Percentiles rank a stretch among this genome's conserved stretches.
Evolutionary conservation across 2,113 vertebrate genomes (phyloP).

Genomic region (Catharus minimus): DNA sequence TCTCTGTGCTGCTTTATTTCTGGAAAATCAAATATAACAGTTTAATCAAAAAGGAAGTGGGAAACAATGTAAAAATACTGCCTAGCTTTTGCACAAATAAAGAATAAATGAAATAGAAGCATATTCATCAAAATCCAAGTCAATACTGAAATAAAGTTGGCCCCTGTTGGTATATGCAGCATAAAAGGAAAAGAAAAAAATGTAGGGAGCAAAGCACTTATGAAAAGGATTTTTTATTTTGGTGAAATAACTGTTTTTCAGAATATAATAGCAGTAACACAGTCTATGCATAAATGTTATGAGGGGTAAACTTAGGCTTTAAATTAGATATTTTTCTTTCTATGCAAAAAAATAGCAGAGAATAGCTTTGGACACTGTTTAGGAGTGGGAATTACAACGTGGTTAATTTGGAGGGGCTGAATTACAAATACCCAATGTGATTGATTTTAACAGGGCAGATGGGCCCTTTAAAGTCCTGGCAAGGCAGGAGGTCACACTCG

Average conservation of each 20-base stretch:
- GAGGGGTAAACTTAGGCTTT: neutral
- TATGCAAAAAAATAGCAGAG: neutral
- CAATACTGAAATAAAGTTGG: constrained; percentile 67
- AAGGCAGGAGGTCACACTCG: neutral
- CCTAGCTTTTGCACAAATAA: constrained; percentile 72
- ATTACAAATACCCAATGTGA: neutral
- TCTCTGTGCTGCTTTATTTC: constrained; percentile 63
- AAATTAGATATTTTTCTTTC: constrained; percentile 19
- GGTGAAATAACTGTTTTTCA: constrained; percentile 54
- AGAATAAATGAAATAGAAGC: constrained; percentile 70
- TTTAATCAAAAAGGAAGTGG: constrained; percentile 75
- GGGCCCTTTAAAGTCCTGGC: constrained; percentile 18
- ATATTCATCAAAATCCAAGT: constrained; percentile 74
- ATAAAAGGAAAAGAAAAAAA: constrained; percentile 49
- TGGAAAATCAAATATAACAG: constrained; percentile 74
- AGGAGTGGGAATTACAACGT: neutral
- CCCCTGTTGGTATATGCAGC: constrained; percentile 55
- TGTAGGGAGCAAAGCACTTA: neutral
- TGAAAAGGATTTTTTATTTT: constrained; percentile 15
- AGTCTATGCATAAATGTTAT: constrained; percentile 13
- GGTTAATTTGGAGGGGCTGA: neutral
- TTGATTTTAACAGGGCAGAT: neutral
- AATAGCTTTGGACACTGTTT: neutral
- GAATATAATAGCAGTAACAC: constrained; percentile 60
- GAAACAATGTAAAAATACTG: constrained; percentile 70